These are phyloP conservation scores for Euthynnus affinis DNA, from an alignment of 2,797 vertebrate species.

Conservation along the genomic window DNA sequence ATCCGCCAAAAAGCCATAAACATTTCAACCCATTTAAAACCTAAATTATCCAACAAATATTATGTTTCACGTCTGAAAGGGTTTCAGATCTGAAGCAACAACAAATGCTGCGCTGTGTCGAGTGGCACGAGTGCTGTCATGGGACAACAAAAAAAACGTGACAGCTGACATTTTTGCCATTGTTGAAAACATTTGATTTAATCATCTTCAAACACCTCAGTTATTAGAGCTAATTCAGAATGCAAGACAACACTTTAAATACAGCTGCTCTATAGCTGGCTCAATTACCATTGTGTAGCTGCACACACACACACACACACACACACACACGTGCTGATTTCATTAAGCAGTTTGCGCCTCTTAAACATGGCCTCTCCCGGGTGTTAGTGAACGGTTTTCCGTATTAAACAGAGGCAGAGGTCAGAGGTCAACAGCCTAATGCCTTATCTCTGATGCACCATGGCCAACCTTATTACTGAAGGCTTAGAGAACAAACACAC, in stretches of 20 bases:
- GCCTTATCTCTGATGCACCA: slow-evolving; percentile 86
- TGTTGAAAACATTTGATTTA: slow-evolving; percentile 36
- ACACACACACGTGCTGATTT: slow-evolving; percentile 64
- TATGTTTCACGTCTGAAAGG: background rate
- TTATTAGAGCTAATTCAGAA: slow-evolving; percentile 54
- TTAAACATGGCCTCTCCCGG: slow-evolving; percentile 71
- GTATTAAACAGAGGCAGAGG: slow-evolving; percentile 77
- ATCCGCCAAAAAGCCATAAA: background rate
- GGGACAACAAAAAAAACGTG: slow-evolving; percentile 10
- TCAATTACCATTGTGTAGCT: slow-evolving; percentile 36
- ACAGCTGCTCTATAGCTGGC: slow-evolving; percentile 63
- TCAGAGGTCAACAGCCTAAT: slow-evolving; percentile 83
- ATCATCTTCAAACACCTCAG: slow-evolving; percentile 35
- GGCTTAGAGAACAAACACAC: slow-evolving; percentile 78
- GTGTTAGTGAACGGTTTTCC: slow-evolving; percentile 75
- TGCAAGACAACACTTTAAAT: slow-evolving; percentile 58
- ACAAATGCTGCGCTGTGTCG: background rate
- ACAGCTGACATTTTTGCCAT: slow-evolving; percentile 22
- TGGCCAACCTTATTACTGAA: slow-evolving; percentile 80
- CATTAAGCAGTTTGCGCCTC: slow-evolving; percentile 73
- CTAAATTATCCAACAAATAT: background rate
- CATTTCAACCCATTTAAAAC: background rate
- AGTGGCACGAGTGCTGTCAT: slow-evolving; percentile 3
- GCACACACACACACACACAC: slow-evolving; percentile 34
- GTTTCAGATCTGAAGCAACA: slow-evolving; percentile 2